These are phyloP conservation scores for Carcharodon carcharias DNA, from an alignment of 2,797 vertebrate genomes.

Conservation along the genomic window DNA sequence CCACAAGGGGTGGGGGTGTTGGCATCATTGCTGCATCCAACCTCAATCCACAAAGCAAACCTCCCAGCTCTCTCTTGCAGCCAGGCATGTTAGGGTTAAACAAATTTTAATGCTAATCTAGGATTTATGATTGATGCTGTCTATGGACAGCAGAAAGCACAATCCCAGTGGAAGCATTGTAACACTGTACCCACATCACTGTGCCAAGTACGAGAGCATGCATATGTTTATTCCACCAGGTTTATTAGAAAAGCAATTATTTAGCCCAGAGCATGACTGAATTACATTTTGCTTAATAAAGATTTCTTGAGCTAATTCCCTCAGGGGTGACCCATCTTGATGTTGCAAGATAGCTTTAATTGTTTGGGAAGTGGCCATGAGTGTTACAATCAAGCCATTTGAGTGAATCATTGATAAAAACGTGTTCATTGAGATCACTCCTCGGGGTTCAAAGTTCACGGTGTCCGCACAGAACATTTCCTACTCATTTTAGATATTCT, in stretches of 20 bases:
- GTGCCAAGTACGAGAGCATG: neutral
- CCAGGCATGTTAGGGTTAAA: neutral
- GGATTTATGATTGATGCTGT: neutral
- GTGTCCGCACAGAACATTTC: neutral
- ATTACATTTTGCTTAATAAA: neutral
- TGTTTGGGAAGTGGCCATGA: neutral
- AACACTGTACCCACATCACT: neutral
- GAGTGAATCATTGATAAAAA: neutral
- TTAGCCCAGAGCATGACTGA: neutral
- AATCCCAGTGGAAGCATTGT: neutral
- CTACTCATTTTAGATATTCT: too few relatives aligned
- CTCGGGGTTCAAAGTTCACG: neutral
- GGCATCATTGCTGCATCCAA: neutral
- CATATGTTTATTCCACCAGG: neutral
- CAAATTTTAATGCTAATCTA: neutral
- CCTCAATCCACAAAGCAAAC: neutral
- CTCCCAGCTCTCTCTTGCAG: neutral
- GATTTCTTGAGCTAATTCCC: neutral
- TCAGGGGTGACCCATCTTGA: neutral
- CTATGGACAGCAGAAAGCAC: neutral
- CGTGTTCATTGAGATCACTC: neutral
- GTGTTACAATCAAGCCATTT: neutral
- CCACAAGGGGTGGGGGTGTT: neutral
- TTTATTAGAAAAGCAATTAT: neutral
- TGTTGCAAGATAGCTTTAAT: too few relatives aligned